Percentiles rank a stretch among this genome's conserved stretches.
These are phyloP conservation scores for Rotaria sp. DNA, from an alignment of 2,888 invertebrate genomes.

Conservation along the genomic window DNA sequence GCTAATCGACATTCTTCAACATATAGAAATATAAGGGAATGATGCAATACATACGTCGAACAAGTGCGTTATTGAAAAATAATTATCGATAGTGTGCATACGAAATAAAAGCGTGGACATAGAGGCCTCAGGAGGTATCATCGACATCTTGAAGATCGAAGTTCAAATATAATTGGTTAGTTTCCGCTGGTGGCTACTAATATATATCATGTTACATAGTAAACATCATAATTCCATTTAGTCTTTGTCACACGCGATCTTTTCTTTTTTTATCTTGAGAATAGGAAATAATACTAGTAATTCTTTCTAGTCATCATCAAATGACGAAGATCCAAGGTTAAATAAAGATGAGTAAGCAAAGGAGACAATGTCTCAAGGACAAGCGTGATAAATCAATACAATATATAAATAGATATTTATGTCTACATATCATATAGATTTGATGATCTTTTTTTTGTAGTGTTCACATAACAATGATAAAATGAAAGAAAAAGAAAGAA, in stretches of 20 bases:
- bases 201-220: background rate
- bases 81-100: background rate
- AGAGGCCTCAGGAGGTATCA: background rate
- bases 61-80: constrained; percentile 8
- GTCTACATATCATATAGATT: background rate
- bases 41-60: background rate
- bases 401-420: background rate
- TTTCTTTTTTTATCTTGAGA: background rate
- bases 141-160: background rate
- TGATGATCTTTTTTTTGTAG: background rate
- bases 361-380: background rate
- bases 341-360: background rate
- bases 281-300: background rate
- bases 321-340: background rate
- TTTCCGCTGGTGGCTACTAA: background rate
- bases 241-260: background rate
- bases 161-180: background rate
- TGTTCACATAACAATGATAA: background rate
- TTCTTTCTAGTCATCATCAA: background rate
- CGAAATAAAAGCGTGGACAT: background rate
- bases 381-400: background rate
- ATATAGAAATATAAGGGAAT: background rate
- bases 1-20: background rate
- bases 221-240: background rate
- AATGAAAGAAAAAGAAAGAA: background rate